Evolutionary conservation across 2,888 invertebrate genomes (phyloP).

Genomic region (Caradrina kadenii): DNA sequence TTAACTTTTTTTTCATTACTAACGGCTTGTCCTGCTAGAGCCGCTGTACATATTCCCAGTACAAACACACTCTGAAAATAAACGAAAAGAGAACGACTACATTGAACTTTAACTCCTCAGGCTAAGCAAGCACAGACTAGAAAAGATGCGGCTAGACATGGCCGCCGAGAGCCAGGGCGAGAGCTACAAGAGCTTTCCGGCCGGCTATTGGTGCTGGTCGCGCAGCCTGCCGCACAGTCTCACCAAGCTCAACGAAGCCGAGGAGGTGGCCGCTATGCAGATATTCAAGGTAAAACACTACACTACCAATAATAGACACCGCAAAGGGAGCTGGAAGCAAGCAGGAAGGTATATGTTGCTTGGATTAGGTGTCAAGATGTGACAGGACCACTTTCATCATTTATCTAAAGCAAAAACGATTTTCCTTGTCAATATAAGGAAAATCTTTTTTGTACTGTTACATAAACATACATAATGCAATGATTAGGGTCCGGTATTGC

Average conservation of each 20-base stretch:
- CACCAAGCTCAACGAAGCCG: slow-evolving; percentile 95
- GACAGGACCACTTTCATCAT: too few species aligned
- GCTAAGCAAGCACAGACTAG: slow-evolving; percentile 95
- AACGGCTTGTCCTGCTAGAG: too few species aligned
- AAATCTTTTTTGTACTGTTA: too few species aligned
- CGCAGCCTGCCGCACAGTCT: slow-evolving; percentile 95
- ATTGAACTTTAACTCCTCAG: slow-evolving; percentile 62
- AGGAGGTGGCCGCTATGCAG: slow-evolving; percentile 96
- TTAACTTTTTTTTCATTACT: neutral
- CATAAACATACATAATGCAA: too few species aligned
- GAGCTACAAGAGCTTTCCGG: slow-evolving; percentile 96
- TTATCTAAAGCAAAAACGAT: too few species aligned
- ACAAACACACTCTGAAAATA: neutral
- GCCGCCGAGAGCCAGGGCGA: slow-evolving; percentile 93
- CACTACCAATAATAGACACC: neutral
- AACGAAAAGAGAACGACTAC: neutral
- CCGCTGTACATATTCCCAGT: neutral
- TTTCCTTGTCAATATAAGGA: too few species aligned
- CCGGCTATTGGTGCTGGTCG: slow-evolving; percentile 97
- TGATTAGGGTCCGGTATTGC: too few species aligned
- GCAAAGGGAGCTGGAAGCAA: too few species aligned
- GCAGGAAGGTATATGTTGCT: too few species aligned
- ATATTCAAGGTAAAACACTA: slow-evolving; percentile 93
- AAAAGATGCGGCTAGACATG: slow-evolving; percentile 91
- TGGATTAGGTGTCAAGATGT: too few species aligned